Evolutionary conservation across 2,113 vertebrate species (phyloP), one percentile per base, ranked within the genome.

Genomic region (Antigone vipio): DNA sequence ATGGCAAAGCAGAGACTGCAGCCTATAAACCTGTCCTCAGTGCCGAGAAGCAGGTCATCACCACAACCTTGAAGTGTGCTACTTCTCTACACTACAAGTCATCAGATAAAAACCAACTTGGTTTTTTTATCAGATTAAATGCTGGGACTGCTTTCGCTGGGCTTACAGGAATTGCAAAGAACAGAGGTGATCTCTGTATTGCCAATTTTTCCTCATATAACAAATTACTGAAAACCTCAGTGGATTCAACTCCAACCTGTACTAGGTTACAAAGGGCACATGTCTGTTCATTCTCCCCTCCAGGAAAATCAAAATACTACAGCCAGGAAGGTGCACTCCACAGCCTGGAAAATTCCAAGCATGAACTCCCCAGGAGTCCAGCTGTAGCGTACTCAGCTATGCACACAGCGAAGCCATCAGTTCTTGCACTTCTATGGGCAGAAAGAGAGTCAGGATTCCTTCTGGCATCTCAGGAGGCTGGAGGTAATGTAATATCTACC

Each of bases 321-420:
- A 81, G 50, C 19, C 50, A 62, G 59, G 42, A 91, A 67, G 50
- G 19, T 84, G 15, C 2, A 3, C 38, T 71, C 45, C 63, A 80
- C 21, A 79, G 63, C 14, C 80, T 62, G n/a, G 74, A 75, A 71
- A 66, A 75, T 44, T 78, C 18, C 3, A 2, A 38, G 9, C 1
- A 34, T 0, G 1, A 81, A 67, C 15, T 74, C 32, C n/a, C 10
- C 32, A 38, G n/a, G 9, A 89, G 47, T 38, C 13, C 62, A 68
- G 68, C 13, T 42, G 19, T 7, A 32, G 3, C 3, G 3, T 10
- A 23, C 14, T 15, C 2, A 0, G n/a, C 30, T 2, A 3, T 0
- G 16, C 2, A 15, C 2, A 1, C 15, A 88, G 64, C 2, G 2
- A 59, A 67, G 60, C 64, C 77, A 75, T 23, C 49, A 34, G 52